Conservation (phyloP, 2,888 invertebrate genomes). For the Marasmarcha lunaedactyla region DNA sequence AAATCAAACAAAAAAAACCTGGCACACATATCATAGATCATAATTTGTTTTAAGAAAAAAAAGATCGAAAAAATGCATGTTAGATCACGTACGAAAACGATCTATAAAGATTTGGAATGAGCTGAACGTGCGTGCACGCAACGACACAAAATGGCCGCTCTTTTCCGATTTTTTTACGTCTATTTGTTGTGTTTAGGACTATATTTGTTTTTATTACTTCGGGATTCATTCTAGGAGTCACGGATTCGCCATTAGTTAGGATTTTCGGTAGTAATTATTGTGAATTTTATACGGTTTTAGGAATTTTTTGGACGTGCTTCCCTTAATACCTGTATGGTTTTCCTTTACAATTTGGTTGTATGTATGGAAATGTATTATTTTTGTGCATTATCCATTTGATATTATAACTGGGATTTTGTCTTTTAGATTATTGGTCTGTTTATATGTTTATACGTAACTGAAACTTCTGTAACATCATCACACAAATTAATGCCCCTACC, state of each 20-base stretch:
- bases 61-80: constrained; percentile 21
- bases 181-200: constrained; percentile 52
- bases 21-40: neutral
- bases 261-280: constrained; percentile 23
- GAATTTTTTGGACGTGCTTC: constrained; percentile 5
- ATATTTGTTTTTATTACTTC: constrained; percentile 64
- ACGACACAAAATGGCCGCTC: constrained; percentile 27
- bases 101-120: constrained; percentile 53
- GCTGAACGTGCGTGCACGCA: constrained; percentile 41
- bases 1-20: too few relatives aligned
- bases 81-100: constrained; percentile 60
- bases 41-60: constrained; percentile 1
- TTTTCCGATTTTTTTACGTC: constrained; percentile 38
- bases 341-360: too few relatives aligned
- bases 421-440: too few relatives aligned
- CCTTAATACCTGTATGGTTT: too few relatives aligned
- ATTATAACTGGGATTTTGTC: too few relatives aligned
- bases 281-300: constrained; percentile 17
- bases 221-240: constrained; percentile 53
- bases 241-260: constrained; percentile 52
- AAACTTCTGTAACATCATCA: too few relatives aligned
- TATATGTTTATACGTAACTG: too few relatives aligned
- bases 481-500: too few relatives aligned
- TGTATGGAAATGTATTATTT: too few relatives aligned
- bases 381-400: too few relatives aligned